Base-by-base conservation (phyloP, 1,140 invertebrate species). In the Hycleus phaleratus region DNA sequence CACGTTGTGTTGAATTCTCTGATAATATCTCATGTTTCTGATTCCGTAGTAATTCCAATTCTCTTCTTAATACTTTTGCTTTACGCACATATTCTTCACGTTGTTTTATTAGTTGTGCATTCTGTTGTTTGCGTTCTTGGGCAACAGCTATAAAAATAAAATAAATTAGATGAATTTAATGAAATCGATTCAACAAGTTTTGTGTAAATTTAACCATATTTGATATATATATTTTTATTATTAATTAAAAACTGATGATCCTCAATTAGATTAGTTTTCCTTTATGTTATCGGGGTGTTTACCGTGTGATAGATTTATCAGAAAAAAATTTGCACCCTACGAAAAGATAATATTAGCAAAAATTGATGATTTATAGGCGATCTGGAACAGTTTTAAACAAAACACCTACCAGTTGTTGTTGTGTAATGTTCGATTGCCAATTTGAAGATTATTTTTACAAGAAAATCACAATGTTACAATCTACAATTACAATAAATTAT, bases 41-140 rank as follows among this genome's bases (percentile, higher is more conserved):
- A 32, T 87, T 82, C 61, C 85, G 83, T 1, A 91, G 74, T 38
- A 86, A 83, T 66, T 89, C 85, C 59, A 90, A 74, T 73, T 91
- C 87, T 43, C 85, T 82, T 62, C 86, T 84, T 9, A 91, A 73
- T 4, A 85, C 79, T 0, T 74, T 71, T 3, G 83, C 81, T 71
- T 88, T 88, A 67, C 82, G 82, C 11, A 86, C 79, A 71, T 90
- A 90, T 66, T 88, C 87, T 64, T 88, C 84, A 8, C 87, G 81
- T 67, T 90, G 87, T 61, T 86, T 87, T 10, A 81, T 81, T 52
- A 91, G 68, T 53, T 86, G 85, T 1, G 85, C 85, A 73, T 86
- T 87, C 66, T 90, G 88, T 63, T 88, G 86, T 62, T 87, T 82
- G 66, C 85, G 81, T 76, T 91, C 88, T 63, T 88, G 82, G 63